Conservation (phyloP, 2,888 invertebrate genomes). For the Stenichneumon culpator region DNA sequence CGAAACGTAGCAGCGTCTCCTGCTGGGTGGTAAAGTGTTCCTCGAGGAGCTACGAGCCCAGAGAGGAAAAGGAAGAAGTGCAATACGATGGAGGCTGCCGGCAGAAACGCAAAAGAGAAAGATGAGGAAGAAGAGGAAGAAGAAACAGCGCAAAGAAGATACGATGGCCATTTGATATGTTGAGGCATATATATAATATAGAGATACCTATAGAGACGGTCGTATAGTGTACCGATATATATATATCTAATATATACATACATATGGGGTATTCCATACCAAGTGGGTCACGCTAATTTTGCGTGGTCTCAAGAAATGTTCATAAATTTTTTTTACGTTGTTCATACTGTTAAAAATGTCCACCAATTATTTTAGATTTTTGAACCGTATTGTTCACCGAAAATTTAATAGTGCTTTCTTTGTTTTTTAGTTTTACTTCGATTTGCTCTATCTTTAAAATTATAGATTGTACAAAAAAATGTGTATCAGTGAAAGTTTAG, state of each 20-base stretch:
- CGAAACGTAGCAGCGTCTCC: slow-evolving; percentile 34
- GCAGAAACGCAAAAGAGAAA: slow-evolving; percentile 24
- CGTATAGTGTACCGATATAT: slow-evolving; percentile 35
- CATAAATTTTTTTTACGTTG: too few relatives aligned
- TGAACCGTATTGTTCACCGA: too few relatives aligned
- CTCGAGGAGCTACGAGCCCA: slow-evolving; percentile 28
- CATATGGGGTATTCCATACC: too few relatives aligned
- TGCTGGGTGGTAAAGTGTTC: slow-evolving; percentile 47
- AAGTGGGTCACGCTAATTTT: too few relatives aligned
- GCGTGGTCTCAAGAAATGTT: too few relatives aligned
- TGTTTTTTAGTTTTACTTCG: too few relatives aligned
- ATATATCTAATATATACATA: background rate
- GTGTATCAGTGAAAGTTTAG: too few relatives aligned
- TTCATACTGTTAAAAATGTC: too few relatives aligned
- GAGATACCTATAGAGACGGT: slow-evolving; percentile 50
- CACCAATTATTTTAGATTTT: too few relatives aligned
- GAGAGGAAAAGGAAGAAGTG: slow-evolving; percentile 34
- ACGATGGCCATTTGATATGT: slow-evolving; percentile 75
- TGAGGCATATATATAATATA: slow-evolving; percentile 56
- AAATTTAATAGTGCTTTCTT: too few relatives aligned
- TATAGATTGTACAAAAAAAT: too few relatives aligned
- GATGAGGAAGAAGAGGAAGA: slow-evolving; percentile 37
- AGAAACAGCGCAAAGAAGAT: slow-evolving; percentile 68
- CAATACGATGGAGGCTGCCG: background rate
- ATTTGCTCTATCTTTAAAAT: too few relatives aligned